Evolutionary conservation across 1,140 invertebrate genomes (phyloP).

Genomic region (Harlomillsia oculata): DNA sequence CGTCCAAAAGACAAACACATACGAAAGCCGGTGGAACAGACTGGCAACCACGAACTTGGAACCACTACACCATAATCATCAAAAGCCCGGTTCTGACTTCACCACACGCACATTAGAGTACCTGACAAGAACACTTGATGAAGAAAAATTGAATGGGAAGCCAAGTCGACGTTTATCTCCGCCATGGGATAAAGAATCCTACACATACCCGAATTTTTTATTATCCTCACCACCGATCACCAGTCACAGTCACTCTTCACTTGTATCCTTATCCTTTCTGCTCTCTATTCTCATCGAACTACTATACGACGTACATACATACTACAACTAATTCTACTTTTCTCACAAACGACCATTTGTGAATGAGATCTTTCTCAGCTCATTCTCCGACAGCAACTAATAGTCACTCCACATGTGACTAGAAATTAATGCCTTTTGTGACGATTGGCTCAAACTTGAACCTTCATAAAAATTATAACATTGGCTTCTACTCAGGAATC

Average conservation of each 20-base stretch:
- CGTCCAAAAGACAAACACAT: neutral
- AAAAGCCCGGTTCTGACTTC: neutral
- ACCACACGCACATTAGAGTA: neutral
- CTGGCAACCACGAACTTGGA: neutral
- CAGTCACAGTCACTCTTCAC: neutral
- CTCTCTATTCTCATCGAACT: too few species aligned
- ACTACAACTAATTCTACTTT: too few species aligned
- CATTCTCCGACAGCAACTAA: too few species aligned
- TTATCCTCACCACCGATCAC: neutral
- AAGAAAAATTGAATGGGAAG: slow-evolving; percentile 10
- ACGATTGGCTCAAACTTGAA: too few species aligned
- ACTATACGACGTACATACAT: too few species aligned
- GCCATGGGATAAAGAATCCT: neutral
- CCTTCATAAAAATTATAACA: too few species aligned
- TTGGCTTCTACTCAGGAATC: too few species aligned
- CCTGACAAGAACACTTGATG: slow-evolving; percentile 3
- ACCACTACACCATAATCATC: neutral
- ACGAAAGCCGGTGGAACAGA: neutral
- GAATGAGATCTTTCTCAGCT: too few species aligned
- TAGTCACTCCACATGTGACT: too few species aligned
- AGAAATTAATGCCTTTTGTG: too few species aligned
- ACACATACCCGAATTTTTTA: neutral
- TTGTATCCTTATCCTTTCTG: too few species aligned
- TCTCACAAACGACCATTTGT: too few species aligned
- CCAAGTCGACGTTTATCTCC: neutral